A percentile compares a stretch with the other conserved stretches of the same genome.
Evolutionary conservation across 35 echinoderm and acorn worm genomes (phyloP).

Genomic region (Lytechinus pictus): DNA sequence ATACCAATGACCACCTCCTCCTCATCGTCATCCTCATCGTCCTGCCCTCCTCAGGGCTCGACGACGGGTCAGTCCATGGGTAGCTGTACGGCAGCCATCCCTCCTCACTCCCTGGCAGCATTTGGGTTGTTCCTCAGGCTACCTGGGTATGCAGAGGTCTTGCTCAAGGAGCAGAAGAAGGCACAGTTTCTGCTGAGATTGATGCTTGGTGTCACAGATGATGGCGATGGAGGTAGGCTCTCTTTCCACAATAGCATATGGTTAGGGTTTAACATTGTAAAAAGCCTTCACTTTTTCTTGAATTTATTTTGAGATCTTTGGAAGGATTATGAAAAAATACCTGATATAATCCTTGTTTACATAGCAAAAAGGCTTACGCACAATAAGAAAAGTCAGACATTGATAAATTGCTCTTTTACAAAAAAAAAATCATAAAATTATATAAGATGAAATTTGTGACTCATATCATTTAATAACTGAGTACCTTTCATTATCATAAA

Average conservation of each 20-base stretch:
- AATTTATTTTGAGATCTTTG: too few relatives aligned
- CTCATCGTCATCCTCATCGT: background rate
- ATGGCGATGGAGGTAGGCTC: conserved; percentile 91
- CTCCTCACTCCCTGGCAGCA: conserved; percentile 95
- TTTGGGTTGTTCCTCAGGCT: conserved; percentile 94
- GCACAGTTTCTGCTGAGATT: conserved; percentile 87
- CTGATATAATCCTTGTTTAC: too few relatives aligned
- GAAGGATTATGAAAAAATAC: too few relatives aligned
- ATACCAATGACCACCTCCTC: background rate
- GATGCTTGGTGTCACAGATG: conserved; percentile 94
- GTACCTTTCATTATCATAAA: too few relatives aligned
- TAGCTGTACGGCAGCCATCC: conserved; percentile 68
- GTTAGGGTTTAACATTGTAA: too few relatives aligned
- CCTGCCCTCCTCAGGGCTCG: conserved; percentile 34
- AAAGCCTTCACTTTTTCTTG: too few relatives aligned
- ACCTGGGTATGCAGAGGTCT: conserved; percentile 93
- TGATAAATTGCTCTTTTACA: too few relatives aligned
- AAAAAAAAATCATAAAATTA: too few relatives aligned
- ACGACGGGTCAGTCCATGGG: background rate
- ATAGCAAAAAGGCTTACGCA: too few relatives aligned
- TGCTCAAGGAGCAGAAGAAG: conserved; percentile 93
- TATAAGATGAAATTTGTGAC: too few relatives aligned
- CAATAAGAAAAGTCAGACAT: too few relatives aligned
- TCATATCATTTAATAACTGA: too few relatives aligned
- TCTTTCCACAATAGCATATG: background rate